Percentiles rank a stretch among this genome's conserved stretches.
phyloP scores from a whole-genome alignment of 2,888 invertebrate species.

The Tricholauxania praeusta region DNA sequence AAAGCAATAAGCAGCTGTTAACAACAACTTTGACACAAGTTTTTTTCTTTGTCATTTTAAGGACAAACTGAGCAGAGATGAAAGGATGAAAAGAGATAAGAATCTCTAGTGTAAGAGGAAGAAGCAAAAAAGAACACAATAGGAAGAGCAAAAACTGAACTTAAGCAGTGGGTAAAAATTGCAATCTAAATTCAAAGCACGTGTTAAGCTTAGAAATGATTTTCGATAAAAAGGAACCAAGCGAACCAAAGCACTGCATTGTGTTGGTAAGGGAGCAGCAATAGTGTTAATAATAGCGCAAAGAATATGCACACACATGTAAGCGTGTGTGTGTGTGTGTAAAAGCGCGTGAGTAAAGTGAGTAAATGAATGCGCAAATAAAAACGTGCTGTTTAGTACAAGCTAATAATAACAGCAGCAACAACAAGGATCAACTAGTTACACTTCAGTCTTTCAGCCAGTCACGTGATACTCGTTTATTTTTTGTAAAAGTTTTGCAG shows the following conservation, averaged over 20 bases:
- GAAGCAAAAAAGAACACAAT: conserved; percentile 6
- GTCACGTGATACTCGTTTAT: conserved; percentile 6
- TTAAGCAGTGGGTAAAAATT: conserved; percentile 8
- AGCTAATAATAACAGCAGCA: conserved; percentile 19
- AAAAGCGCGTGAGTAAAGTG: neutral
- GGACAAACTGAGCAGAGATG: neutral
- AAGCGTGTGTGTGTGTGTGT: conserved; percentile 6
- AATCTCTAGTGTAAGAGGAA: neutral
- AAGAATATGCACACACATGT: neutral
- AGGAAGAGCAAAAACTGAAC: conserved; percentile 17
- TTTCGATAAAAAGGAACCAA: conserved; percentile 33
- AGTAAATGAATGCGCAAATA: conserved; percentile 22
- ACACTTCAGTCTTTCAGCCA: conserved; percentile 25
- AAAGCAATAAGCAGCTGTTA: conserved; percentile 40
- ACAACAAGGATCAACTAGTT: conserved; percentile 23
- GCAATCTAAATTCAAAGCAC: conserved; percentile 41
- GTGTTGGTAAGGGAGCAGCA: conserved; percentile 1
- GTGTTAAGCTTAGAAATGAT: conserved; percentile 35
- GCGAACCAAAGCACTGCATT: neutral
- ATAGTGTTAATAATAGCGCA: neutral
- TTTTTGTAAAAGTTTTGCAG: too few relatives aligned
- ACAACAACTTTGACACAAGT: conserved; percentile 35
- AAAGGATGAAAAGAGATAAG: conserved; percentile 8
- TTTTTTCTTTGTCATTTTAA: conserved; percentile 5
- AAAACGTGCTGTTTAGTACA: conserved; percentile 1